Conservation (phyloP, 2,888 invertebrate species). For the Nemotelus pantherinus region DNA sequence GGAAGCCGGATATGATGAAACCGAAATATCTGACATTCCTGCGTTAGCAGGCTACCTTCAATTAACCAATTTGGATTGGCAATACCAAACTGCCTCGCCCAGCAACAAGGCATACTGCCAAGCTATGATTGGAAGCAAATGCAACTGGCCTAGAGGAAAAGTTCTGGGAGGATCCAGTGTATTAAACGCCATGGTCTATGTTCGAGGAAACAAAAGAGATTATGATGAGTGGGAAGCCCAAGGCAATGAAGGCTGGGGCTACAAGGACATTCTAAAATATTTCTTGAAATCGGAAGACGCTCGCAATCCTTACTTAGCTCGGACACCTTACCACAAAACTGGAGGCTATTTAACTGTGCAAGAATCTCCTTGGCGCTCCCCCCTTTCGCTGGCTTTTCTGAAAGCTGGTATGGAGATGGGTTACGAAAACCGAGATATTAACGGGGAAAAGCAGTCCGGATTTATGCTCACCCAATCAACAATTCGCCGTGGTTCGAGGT, state of each 20-base stretch:
- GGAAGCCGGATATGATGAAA: constrained; percentile 90
- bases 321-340: constrained; percentile 78
- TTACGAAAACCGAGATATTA: constrained; percentile 81
- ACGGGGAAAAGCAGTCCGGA: constrained; percentile 84
- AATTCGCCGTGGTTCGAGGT: constrained; percentile 82
- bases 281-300: constrained; percentile 90
- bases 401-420: constrained; percentile 86
- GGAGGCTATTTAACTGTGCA: constrained; percentile 87
- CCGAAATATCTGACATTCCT: constrained; percentile 88
- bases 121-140: constrained; percentile 86
- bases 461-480: constrained; percentile 90
- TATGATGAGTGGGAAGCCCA: constrained; percentile 87
- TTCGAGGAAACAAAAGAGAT: constrained; percentile 85
- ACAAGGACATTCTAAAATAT: constrained; percentile 81
- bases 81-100: constrained; percentile 86
- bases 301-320: constrained; percentile 81
- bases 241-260: constrained; percentile 89
- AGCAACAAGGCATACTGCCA: constrained; percentile 82
- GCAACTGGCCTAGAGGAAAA: constrained; percentile 93
- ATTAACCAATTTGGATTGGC: constrained; percentile 89
- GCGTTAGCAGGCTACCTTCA: constrained; percentile 86
- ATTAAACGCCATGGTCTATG: constrained; percentile 91
- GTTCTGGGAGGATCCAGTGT: constrained; percentile 89
- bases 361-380: constrained; percentile 85
- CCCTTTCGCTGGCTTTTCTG: constrained; percentile 82